Evolutionary conservation across 2,888 invertebrate genomes (phyloP).

Genomic region (Gerris lacustris): DNA sequence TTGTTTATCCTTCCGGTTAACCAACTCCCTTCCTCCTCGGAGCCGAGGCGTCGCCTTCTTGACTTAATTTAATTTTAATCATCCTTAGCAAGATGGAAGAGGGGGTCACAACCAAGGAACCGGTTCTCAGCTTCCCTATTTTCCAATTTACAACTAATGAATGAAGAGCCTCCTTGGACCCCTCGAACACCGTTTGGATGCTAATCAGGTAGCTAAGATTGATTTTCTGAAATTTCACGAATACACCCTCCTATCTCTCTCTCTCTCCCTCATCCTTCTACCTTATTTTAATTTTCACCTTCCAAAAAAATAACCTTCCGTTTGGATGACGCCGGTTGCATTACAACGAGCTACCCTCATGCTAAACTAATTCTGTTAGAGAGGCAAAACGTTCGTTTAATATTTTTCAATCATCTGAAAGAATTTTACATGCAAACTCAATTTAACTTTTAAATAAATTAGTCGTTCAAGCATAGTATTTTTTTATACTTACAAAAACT

Average conservation of each 20-base stretch:
- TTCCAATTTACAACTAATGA: slow-evolving; percentile 5
- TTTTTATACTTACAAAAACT: no score
- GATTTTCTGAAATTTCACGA: not conserved
- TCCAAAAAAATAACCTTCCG: not conserved
- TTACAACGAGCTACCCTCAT: not conserved
- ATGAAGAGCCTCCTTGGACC: not conserved
- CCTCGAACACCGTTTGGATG: not conserved
- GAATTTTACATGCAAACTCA: no score
- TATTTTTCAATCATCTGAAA: no score
- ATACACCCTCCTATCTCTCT: not conserved
- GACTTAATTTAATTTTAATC: slow-evolving; percentile 5
- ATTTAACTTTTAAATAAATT: no score
- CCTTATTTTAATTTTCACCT: not conserved
- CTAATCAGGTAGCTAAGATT: slow-evolving; percentile 1
- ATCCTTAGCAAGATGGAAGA: not conserved
- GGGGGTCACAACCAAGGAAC: not conserved
- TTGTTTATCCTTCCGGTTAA: slow-evolving; percentile 5
- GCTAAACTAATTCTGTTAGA: not conserved
- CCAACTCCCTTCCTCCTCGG: not conserved
- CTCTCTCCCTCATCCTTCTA: not conserved
- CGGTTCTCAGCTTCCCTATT: not conserved
- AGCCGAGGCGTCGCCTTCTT: not conserved
- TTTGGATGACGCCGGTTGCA: not conserved
- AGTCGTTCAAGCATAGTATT: no score
- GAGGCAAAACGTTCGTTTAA: no score